Evolutionary conservation across 1,140 invertebrate genomes (phyloP), one percentile per base, ranked within the genome.

Genomic region (Potamilus streckersoni): DNA sequence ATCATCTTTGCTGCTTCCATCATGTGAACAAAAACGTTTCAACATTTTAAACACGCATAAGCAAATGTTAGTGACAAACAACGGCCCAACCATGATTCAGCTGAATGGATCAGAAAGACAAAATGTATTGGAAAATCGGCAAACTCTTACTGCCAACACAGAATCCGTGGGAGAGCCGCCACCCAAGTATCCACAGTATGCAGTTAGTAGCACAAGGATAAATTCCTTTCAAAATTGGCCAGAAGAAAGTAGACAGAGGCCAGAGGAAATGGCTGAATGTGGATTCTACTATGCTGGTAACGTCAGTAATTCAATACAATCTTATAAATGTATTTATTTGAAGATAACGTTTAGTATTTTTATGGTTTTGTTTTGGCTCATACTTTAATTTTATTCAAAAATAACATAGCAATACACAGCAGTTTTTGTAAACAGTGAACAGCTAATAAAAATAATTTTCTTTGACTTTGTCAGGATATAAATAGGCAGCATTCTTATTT

Each of bases 211-310:
- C 3, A 2, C 62, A 19, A 65, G 74, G 55, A 19, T 63, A 56
- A 49, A 20, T 13, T 66, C 61, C 19, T 76, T 27, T 27, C 71
- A 62, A 38, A 62, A 27, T 49, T 76, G 74, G 74, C 55, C 74
- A 31, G 61, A 71, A 38, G 60, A 31, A 23, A 0, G 31, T 56
- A 71, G 56, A 17, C 63, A 71, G 56, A 60, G 55, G 38, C 74
- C 74, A 71, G 55, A 61, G n/a, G 74, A 60, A 60, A 69, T 76
- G 20, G 61, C 74, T 20, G 68, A 71, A 19, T 69, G 61, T 23
- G 74, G 74, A 3, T 76, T 71, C 64, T 76, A 57, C 55, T 71
- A 65, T 66, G 69, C 74, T 38, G 74, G 74, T 76, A 49, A 59
- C 57, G 12, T 2, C 19, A 23, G 60, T 0, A 64, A 20, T 11